Evolutionary conservation across 2,888 invertebrate species (phyloP).

Genomic region (Drosophila suboccidentalis): DNA sequence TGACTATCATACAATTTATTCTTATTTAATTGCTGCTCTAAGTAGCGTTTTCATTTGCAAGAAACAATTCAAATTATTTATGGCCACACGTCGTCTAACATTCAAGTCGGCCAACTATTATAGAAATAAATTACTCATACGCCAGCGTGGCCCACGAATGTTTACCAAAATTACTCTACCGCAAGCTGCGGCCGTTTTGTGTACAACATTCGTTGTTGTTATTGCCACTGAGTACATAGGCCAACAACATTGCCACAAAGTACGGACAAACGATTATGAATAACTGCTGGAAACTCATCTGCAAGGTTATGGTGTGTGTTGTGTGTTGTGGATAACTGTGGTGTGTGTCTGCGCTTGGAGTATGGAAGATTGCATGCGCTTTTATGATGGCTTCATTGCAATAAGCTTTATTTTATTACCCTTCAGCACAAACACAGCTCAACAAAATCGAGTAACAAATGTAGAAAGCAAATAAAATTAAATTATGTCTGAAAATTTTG

Average conservation of each 20-base stretch:
- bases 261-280: slow-evolving; percentile 78
- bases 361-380: slow-evolving; percentile 31
- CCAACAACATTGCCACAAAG: slow-evolving; percentile 46
- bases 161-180: slow-evolving; percentile 64
- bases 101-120: slow-evolving; percentile 33
- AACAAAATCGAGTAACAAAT: slow-evolving; percentile 11
- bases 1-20: slow-evolving; percentile 32
- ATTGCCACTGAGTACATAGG: slow-evolving; percentile 44
- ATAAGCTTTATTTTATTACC: slow-evolving; percentile 63
- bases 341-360: slow-evolving; percentile 10
- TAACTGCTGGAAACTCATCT: slow-evolving; percentile 53
- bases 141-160: slow-evolving; percentile 35
- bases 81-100: slow-evolving; percentile 17
- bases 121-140: slow-evolving; percentile 64
- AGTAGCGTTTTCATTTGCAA: slow-evolving; percentile 3
- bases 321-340: slow-evolving; percentile 8
- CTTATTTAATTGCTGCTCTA: slow-evolving; percentile 34
- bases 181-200: slow-evolving; percentile 65
- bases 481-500: too few species aligned
- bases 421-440: slow-evolving; percentile 44
- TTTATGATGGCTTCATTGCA: slow-evolving; percentile 43
- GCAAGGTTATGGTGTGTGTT: neutral
- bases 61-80: slow-evolving; percentile 49
- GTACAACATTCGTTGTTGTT: slow-evolving; percentile 35
- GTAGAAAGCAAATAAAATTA: neutral